phyloP scores from a whole-genome alignment of 2,888 invertebrate genomes.

The Rosalia funebris region DNA sequence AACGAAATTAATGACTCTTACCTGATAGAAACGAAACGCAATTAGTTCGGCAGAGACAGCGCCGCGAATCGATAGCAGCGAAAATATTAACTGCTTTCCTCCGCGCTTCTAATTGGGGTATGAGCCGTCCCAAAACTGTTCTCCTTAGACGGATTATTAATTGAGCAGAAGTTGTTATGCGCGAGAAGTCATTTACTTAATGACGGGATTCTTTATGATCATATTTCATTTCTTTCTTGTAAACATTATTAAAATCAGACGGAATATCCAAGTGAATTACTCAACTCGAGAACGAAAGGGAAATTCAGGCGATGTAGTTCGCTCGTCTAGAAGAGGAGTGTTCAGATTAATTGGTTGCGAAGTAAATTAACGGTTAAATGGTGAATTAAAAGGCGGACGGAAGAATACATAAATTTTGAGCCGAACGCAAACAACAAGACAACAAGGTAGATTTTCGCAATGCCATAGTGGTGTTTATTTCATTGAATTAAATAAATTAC shows the following conservation, averaged over 20 bases:
- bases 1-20: constrained; percentile 9
- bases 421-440: too few relatives aligned
- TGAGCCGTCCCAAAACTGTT: neutral
- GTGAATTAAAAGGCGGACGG: too few relatives aligned
- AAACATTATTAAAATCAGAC: constrained; percentile 15
- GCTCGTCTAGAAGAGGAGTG: too few relatives aligned
- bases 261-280: neutral
- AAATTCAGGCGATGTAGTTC: neutral
- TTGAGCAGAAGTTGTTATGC: constrained; percentile 21
- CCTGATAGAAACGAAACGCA: constrained; percentile 18
- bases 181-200: constrained; percentile 20
- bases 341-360: too few relatives aligned
- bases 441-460: too few relatives aligned
- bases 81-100: constrained; percentile 18
- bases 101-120: constrained; percentile 17
- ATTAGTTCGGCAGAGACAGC: too few relatives aligned
- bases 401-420: too few relatives aligned
- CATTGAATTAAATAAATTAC: too few relatives aligned
- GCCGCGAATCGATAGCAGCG: neutral
- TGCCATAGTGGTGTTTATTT: too few relatives aligned
- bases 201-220: constrained; percentile 20
- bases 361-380: too few relatives aligned
- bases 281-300: neutral
- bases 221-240: constrained; percentile 26
- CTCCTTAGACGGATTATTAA: constrained; percentile 16